These are phyloP conservation scores for Trichonephila inaurata DNA, from an alignment of 1,140 invertebrate species.

Conservation along the genomic window DNA sequence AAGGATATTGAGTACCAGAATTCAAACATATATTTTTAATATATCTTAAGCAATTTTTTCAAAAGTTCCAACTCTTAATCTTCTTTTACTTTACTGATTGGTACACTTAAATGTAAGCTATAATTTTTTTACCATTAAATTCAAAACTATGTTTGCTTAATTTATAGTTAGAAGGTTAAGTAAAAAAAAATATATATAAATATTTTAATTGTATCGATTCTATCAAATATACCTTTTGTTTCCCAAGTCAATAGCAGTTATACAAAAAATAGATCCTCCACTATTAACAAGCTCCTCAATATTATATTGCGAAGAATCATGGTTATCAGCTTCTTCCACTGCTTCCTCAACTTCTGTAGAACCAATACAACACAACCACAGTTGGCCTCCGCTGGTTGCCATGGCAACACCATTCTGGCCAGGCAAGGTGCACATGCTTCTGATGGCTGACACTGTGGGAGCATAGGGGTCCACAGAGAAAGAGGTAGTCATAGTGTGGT, in stretches of 20 bases:
- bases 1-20: no score
- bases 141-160: no score
- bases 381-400: constrained; percentile 86
- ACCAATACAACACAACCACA: constrained; percentile 86
- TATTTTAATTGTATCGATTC: no score
- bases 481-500: constrained; percentile 79
- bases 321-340: background rate
- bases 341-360: constrained; percentile 48
- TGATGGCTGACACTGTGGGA: constrained; percentile 83
- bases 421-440: constrained; percentile 85
- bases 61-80: no score
- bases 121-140: no score
- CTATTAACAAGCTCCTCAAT: constrained; percentile 86
- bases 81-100: no score
- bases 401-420: constrained; percentile 87
- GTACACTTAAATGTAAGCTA: no score
- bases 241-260: constrained; percentile 81
- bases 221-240: constrained; percentile 69
- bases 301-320: constrained; percentile 24
- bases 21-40: no score
- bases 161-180: no score
- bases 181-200: no score
- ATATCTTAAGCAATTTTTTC: no score
- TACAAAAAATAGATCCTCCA: constrained; percentile 82
- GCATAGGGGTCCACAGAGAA: constrained; percentile 82